Evolutionary conservation across 2,888 invertebrate species (phyloP), one percentile per base, ranked within the genome.

Genomic region (Chrysodeixis includens): DNA sequence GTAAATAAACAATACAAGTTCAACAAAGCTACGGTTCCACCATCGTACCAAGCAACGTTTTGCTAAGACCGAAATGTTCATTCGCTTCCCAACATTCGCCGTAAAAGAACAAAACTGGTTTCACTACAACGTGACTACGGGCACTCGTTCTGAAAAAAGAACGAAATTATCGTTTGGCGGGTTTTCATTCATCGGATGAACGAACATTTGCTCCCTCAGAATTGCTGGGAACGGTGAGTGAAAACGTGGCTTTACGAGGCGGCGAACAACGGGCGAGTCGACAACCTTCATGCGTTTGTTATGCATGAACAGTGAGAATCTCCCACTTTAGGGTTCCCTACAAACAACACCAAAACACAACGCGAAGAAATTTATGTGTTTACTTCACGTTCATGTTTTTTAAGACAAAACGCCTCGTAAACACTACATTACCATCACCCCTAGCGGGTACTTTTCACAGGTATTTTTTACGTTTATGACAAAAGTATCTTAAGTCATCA

Each of bases 1-100:
- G 71, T 76, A 73, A 73, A 71, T 67, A 78, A 74, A 79, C 74
- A 73, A 51, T 64, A 63, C 66, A 66, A 59, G 65, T 76, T 71
- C 55, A 79, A 69, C 66, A 76, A 40, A 40, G 40, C 40, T 40
- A 6, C 40, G 40, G 14, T 40, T n/a, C 6, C 40, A 40, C n/a
- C n/a, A 40, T 14, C n/a, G 40, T 40, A 40, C n/a, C 40, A n/a
- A 40, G 6, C n/a, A 40, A 40, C 40, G 6, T n/a, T 40, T 40
- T n/a, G 40, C 40, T 40, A n/a, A 40, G 4, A 40, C 3, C 40
- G 14, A 40, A 6, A n/a, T 40, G n/a, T 40, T n/a, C n/a, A 40
- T n/a, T 40, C 14, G 35, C n/a, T 12, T 35, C 14, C 12, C 4
- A 35, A 35, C 12, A 9, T 30, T 30, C 35, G 12, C 35, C 0